Conservation (phyloP, 2,113 vertebrate genomes). For the Nibea coibor region DNA sequence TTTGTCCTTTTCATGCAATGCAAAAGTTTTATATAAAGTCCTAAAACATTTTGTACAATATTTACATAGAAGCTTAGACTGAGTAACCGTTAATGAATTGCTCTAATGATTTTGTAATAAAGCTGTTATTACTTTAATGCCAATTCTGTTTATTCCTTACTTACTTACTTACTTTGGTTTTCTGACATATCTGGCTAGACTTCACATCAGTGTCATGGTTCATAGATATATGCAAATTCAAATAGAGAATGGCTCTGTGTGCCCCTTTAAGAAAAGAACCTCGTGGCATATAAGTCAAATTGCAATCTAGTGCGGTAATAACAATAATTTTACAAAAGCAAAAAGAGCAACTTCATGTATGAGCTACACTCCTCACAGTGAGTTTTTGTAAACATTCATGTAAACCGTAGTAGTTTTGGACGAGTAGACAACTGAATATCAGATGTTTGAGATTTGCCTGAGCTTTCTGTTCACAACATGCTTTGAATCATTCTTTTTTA, state of each 20-base stretch:
- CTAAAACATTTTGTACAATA: conserved; percentile 80
- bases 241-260: not conserved
- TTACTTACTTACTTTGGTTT: conserved; percentile 39
- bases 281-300: not conserved
- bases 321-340: conserved; percentile 29
- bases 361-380: conserved; percentile 60
- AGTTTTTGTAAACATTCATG: conserved; percentile 77
- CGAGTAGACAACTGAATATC: conserved; percentile 66
- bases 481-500: conserved; percentile 89
- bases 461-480: conserved; percentile 89
- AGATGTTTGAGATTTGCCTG: conserved; percentile 94
- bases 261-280: not conserved
- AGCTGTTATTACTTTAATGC: conserved; percentile 23
- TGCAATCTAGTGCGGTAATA: conserved; percentile 14
- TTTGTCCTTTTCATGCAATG: conserved; percentile 47
- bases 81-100: conserved; percentile 22
- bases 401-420: conserved; percentile 72
- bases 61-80: conserved; percentile 67
- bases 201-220: not conserved
- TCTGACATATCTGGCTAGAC: not conserved
- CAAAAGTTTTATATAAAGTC: conserved; percentile 74
- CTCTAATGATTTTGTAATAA: conserved; percentile 36
- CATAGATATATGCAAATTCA: conserved; percentile 3
- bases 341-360: conserved; percentile 53
- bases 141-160: not conserved